Base-by-base conservation (phyloP, 2,113 vertebrate species). In the Aspiorhynchus laticeps region DNA sequence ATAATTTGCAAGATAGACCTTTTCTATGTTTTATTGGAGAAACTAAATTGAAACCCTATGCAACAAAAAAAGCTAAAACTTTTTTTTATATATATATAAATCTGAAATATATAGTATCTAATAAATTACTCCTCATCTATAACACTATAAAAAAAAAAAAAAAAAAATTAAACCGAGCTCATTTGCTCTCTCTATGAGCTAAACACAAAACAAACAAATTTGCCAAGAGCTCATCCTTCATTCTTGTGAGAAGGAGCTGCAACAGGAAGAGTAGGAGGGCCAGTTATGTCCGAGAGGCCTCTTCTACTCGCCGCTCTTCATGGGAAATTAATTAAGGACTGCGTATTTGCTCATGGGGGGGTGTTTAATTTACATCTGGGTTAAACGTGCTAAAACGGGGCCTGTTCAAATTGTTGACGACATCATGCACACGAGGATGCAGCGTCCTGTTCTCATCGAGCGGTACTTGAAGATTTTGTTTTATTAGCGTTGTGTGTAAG, bases 301-400 rank as follows among this genome's bases (percentile, higher is more conserved):
- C 88, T 85, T 89, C 63, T 75, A 38, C 78, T 80, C 82, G 19
- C 67, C 9, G 82, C 71, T 88, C 81, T 83, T 85, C 28, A 78
- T 26, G n/a, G 63, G 38, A 80, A 56, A 84, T 85, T 83, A 87
- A 90, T 90, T 86, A 89, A 90, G 53, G 81, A 51, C 33, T 7
- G 56, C 21, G 74, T 36, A 41, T 69, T 88, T 59, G 38, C n/a
- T 83, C 63, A 56, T 10, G n/a, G 88, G n/a, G 12, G 79, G 67
- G 43, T 43, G 83, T 63, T 63, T 65, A 73, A 89, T 89, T 85
- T 87, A 28, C 86, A 91, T 91, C 74, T 71, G 65, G 61, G 74
- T 86, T 76, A 75, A 79, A 87, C 59, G 88, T 87, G 79, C 83
- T 87, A 85, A 85, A 89, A 83, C 76, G 79, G 31, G 15, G 43